Evolutionary conservation across 2,797 vertebrate species (phyloP).

Genomic region (Molossus alvarezi): DNA sequence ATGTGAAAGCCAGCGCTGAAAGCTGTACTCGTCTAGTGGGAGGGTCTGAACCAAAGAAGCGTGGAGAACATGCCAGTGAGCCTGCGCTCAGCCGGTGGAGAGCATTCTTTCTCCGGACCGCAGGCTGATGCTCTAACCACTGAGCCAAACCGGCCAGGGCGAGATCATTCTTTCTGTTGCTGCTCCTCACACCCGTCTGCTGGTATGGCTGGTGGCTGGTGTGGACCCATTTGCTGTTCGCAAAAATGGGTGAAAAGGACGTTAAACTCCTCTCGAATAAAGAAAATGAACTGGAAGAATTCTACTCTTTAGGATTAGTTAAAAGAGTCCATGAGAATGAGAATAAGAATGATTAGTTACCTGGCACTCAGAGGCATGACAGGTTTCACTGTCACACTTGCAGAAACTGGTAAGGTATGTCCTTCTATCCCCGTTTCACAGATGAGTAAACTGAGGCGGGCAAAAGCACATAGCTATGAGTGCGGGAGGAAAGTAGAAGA

Average conservation of each 20-base stretch:
- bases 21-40: background rate
- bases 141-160: no score
- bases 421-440: background rate
- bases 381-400: background rate
- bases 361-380: background rate
- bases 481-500: background rate
- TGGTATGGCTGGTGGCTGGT: background rate
- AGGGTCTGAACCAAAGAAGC: background rate
- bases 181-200: background rate
- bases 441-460: background rate
- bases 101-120: background rate
- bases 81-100: background rate
- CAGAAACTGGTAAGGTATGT: accelerated
- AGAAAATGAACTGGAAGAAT: background rate
- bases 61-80: background rate
- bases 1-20: background rate
- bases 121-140: no score
- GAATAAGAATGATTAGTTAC: background rate
- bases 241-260: background rate
- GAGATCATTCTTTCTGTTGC: background rate
- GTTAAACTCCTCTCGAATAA: background rate
- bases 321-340: background rate
- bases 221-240: background rate
- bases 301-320: background rate
- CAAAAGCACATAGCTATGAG: background rate